Base-by-base conservation (phyloP, 2,797 vertebrate species). In the Gymnothorax javanicus region DNA sequence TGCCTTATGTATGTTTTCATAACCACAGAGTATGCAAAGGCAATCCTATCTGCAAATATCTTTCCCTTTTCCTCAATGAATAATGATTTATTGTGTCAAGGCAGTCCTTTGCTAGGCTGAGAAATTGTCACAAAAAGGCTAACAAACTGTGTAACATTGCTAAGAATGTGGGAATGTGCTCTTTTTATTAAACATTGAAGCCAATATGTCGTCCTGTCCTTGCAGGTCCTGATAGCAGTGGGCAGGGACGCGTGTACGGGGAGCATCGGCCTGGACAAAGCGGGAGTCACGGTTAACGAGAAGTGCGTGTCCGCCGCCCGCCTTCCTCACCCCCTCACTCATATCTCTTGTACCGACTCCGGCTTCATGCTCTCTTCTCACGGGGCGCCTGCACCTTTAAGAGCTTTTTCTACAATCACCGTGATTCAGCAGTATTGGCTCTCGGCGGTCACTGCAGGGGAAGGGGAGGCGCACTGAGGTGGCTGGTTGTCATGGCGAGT, bases 211-310 rank as follows among this genome's bases (percentile, higher is more conserved):
- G 67, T 82, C 64, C 64, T 87, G 43, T 85, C 33, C 20, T 59
- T 90, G 90, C 84, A 99, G 99, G 97, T 99, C 88, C 93, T 99
- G 92, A 93, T 99, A 87, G 98, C 98, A 0, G 91, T 99, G 85
- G 99, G 99, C 54, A 96, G 98, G 89, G 97, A 99, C 17, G 96
- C 98, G 0, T 98, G 98, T 93, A 99, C 98, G 3, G 97, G 94
- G 91, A 97, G 96, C 88, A 96, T 99, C n/a, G 98, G 98, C 75
- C 95, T 99, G 86, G 97, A 98, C 71, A 97, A 94, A 73, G 94
- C 95, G 0, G 98, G 97, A 79, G 97, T 99, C 91, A 95, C 91
- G 90, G 93, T 98, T 90, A 98, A 98, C 92, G 91, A 97, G 73
- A 98, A 96, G 99, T 99, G 93, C 94, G 97, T 96, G 82, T 89